These are phyloP conservation scores for Drosophila punjabiensis DNA, from an alignment of 1,140 invertebrate genomes.

Conservation along the genomic window DNA sequence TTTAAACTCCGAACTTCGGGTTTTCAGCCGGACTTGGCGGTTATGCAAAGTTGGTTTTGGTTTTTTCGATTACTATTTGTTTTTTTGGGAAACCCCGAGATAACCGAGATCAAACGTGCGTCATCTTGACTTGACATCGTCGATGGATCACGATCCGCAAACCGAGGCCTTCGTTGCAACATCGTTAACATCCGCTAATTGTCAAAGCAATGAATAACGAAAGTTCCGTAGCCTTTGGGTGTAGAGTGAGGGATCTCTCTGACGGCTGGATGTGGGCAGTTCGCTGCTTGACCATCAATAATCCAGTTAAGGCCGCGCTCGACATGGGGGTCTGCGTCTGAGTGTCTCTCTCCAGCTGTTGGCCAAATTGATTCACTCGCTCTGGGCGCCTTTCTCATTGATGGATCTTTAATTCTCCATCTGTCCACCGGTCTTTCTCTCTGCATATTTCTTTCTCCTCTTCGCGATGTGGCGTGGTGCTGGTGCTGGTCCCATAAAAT, in stretches of 20 bases:
- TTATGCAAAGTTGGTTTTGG: conserved; percentile 35
- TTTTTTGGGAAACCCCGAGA: conserved; percentile 60
- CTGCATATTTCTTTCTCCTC: conserved; percentile 5
- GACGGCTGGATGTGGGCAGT: conserved; percentile 30
- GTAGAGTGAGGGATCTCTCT: conserved; percentile 12
- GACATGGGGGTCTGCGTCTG: conserved; percentile 5
- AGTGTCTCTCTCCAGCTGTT: background rate
- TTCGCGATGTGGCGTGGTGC: background rate
- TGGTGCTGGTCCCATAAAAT: conserved; percentile 34
- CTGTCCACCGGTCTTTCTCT: conserved; percentile 29
- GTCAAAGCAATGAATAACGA: conserved; percentile 44
- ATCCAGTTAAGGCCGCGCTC: conserved; percentile 31
- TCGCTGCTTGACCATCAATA: conserved; percentile 39
- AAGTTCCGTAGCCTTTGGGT: conserved; percentile 38
- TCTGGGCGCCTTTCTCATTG: conserved; percentile 27
- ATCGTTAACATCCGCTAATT: conserved; percentile 47
- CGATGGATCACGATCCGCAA: conserved; percentile 35
- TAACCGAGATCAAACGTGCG: conserved; percentile 34
- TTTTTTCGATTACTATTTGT: conserved; percentile 17
- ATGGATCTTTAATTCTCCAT: conserved; percentile 26
- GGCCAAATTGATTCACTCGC: conserved; percentile 23
- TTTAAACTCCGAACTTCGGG: conserved; percentile 32
- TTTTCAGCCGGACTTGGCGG: conserved; percentile 20
- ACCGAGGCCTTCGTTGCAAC: conserved; percentile 68
- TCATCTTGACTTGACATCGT: conserved; percentile 24